Evolutionary conservation across 1,140 invertebrate genomes (phyloP).

Genomic region (Drosophila gunungcola): DNA sequence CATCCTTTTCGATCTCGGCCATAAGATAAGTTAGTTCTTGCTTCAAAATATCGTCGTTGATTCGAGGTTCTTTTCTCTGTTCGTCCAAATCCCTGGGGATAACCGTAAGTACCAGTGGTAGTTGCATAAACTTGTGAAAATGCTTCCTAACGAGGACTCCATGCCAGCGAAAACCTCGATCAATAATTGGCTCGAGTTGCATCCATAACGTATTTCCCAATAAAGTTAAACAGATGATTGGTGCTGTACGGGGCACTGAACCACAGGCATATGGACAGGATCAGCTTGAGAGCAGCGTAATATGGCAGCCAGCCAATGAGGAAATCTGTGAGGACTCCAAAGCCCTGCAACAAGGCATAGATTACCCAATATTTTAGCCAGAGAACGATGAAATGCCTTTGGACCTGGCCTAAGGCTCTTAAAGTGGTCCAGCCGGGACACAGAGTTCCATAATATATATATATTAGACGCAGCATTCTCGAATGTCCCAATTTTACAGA

Average conservation of each 20-base stretch:
- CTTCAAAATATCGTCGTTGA: conserved; percentile 2
- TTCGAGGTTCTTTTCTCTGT: neutral
- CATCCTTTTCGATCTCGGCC: neutral
- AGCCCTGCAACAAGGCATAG: conserved; percentile 13
- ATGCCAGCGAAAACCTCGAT: neutral
- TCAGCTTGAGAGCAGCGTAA: conserved; percentile 13
- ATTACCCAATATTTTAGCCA: conserved; percentile 34
- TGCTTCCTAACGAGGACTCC: neutral
- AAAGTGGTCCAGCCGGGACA: conserved; percentile 13
- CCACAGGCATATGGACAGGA: conserved; percentile 15
- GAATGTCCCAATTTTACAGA: neutral
- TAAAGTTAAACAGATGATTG: neutral
- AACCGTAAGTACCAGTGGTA: neutral
- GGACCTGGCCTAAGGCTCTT: neutral
- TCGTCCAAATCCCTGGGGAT: neutral
- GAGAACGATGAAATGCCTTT: neutral
- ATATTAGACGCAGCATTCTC: conserved; percentile 9
- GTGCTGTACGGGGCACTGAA: conserved; percentile 8
- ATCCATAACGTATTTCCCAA: neutral
- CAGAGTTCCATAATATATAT: conserved; percentile 18
- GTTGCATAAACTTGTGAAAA: neutral
- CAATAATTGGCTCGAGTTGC: neutral
- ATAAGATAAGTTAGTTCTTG: neutral
- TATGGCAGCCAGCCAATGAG: neutral
- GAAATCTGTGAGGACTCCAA: conserved; percentile 4